Evolutionary conservation across 2,113 vertebrate genomes (phyloP).

Genomic region (Stegostoma tigrinum): DNA sequence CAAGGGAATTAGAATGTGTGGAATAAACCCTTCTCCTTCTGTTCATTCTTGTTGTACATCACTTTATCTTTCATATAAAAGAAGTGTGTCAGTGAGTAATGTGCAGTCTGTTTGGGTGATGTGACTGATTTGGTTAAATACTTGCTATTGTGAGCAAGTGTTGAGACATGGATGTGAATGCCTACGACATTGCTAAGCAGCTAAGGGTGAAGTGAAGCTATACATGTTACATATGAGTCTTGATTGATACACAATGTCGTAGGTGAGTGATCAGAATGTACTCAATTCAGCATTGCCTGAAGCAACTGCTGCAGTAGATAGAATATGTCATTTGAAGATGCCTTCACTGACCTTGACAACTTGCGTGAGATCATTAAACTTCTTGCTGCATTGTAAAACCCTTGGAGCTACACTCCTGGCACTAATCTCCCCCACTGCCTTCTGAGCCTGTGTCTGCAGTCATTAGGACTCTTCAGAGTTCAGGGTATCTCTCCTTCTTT

Average conservation of each 20-base stretch:
- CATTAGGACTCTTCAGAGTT: not conserved
- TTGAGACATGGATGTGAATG: not conserved
- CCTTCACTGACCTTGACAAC: not conserved
- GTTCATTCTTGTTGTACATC: not conserved
- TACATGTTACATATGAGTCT: not conserved
- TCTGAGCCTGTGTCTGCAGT: not conserved
- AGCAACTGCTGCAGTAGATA: too few species aligned
- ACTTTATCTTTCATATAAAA: too few species aligned
- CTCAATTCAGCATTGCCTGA: not conserved
- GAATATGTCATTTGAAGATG: not conserved
- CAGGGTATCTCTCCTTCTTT: not conserved
- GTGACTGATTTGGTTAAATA: not conserved
- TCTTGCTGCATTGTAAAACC: not conserved
- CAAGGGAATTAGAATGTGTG: not conserved
- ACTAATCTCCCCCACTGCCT: not conserved
- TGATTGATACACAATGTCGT: not conserved
- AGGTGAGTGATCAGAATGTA: not conserved
- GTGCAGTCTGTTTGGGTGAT: not conserved
- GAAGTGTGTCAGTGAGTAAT: not conserved
- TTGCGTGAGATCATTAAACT: not conserved
- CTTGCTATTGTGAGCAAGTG: not conserved
- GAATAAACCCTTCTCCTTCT: not conserved
- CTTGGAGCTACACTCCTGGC: not conserved
- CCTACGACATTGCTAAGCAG: not conserved
- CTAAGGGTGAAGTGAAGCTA: not conserved